Percentiles rank a stretch among this genome's conserved stretches.
phyloP scores from a whole-genome alignment of 1,140 invertebrate genomes.

The Drosophila funebris region DNA sequence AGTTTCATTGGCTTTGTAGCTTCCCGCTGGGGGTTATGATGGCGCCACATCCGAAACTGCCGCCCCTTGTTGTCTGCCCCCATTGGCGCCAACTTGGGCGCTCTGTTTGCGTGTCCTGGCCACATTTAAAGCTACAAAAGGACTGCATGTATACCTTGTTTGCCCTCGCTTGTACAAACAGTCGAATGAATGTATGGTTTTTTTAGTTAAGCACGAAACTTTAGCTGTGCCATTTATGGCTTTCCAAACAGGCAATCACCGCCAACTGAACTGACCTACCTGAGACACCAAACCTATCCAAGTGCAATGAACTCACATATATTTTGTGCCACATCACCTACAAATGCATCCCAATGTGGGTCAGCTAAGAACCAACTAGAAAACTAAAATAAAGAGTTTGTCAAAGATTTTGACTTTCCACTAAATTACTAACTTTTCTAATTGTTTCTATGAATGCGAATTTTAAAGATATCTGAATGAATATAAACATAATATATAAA shows the following conservation, averaged over 20 bases:
- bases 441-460: no score
- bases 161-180: conserved; percentile 32
- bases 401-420: background rate
- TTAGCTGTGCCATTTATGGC: conserved; percentile 27
- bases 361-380: background rate
- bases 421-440: no score
- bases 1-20: conserved; percentile 12
- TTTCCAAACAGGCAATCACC: conserved; percentile 28
- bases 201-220: conserved; percentile 9
- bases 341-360: conserved; percentile 8
- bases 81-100: conserved; percentile 68
- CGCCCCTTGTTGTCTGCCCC: conserved; percentile 47
- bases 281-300: background rate
- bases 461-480: no score
- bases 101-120: conserved; percentile 66
- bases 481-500: background rate
- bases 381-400: background rate
- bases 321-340: background rate
- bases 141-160: conserved; percentile 22
- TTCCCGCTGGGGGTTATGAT: conserved; percentile 22
- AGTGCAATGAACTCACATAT: conserved; percentile 22
- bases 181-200: conserved; percentile 1
- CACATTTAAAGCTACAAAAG: conserved; percentile 56
- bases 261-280: conserved; percentile 42
- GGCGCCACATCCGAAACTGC: conserved; percentile 57